Percentiles rank a stretch among this genome's conserved stretches.
phyloP scores from a whole-genome alignment of 2,113 vertebrate species.

The Scophthalmus maximus region DNA sequence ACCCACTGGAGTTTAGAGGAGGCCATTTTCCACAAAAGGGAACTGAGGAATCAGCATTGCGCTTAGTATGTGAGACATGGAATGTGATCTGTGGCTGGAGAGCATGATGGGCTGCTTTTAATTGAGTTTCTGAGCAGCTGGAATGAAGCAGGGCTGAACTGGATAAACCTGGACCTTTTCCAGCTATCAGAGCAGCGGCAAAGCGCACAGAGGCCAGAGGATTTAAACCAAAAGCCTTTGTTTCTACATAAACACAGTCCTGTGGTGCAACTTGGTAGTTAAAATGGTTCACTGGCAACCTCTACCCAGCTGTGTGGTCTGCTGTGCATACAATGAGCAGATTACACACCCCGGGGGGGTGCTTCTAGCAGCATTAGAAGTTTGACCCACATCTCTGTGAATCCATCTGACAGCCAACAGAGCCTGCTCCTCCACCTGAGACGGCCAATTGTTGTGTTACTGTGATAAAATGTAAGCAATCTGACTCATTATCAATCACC shows the following conservation, averaged over 20 bases:
- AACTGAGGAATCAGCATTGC: conserved; percentile 44
- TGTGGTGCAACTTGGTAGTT: conserved; percentile 42
- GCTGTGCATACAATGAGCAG: conserved; percentile 37
- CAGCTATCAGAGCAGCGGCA: conserved; percentile 18
- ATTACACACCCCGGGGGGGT: conserved; percentile 60
- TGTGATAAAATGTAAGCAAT: conserved; percentile 16
- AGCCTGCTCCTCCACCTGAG: conserved; percentile 26
- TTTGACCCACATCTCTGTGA: conserved; percentile 65
- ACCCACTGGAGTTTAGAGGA: conserved; percentile 19
- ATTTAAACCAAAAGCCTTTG: conserved; percentile 49
- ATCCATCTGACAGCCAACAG: conserved; percentile 40
- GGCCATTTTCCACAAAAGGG: conserved; percentile 57
- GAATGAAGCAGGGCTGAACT: conserved; percentile 47
- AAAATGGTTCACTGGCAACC: conserved; percentile 36
- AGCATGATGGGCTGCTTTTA: conserved; percentile 54
- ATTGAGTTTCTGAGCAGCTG: conserved; percentile 61
- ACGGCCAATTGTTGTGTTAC: conserved; percentile 31
- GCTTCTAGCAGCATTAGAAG: conserved; percentile 56
- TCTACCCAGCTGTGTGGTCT: conserved; percentile 30
- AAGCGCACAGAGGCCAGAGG: conserved; percentile 30
- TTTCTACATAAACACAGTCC: conserved; percentile 47
- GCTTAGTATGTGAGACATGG: conserved; percentile 51
- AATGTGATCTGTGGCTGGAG: conserved; percentile 55
- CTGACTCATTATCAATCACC: not conserved
- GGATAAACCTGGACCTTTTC: conserved; percentile 43